phyloP scores from a whole-genome alignment of 2,113 vertebrate genomes.

The Otis tarda region DNA sequence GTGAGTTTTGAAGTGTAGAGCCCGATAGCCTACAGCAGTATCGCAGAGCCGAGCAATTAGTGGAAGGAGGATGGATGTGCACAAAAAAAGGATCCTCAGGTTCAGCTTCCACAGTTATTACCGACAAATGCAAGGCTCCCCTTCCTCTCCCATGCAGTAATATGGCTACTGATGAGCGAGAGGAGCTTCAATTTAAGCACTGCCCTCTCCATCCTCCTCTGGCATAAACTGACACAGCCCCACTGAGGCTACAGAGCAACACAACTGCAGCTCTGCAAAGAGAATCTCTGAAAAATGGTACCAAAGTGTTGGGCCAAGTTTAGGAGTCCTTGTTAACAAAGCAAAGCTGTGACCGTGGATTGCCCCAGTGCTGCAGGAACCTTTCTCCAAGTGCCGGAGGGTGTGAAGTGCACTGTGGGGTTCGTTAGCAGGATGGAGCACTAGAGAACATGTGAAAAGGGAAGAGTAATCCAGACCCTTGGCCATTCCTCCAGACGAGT shows the following conservation, averaged over 20 bases:
- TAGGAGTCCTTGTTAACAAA: not conserved
- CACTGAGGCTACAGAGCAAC: not conserved
- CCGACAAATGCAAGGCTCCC: not conserved
- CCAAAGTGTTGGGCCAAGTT: too few relatives aligned
- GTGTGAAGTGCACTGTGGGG: not conserved
- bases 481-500: not conserved
- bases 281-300: not conserved
- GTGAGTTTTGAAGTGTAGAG: not conserved
- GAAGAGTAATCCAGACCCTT: not conserved
- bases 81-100: not conserved
- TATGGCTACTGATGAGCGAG: not conserved
- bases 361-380: fast-evolving
- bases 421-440: not conserved
- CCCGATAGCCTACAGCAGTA: not conserved
- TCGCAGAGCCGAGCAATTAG: conserved; percentile 1
- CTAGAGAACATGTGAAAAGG: not conserved
- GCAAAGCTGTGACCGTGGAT: fast-evolving
- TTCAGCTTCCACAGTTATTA: not conserved
- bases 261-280: not conserved
- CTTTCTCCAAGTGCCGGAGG: not conserved
- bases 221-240: not conserved
- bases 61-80: not conserved
- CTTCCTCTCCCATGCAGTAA: not conserved
- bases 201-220: not conserved
- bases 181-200: not conserved